phyloP scores from a whole-genome alignment of 1,140 invertebrate species.

The Sinonovacula constricta region DNA sequence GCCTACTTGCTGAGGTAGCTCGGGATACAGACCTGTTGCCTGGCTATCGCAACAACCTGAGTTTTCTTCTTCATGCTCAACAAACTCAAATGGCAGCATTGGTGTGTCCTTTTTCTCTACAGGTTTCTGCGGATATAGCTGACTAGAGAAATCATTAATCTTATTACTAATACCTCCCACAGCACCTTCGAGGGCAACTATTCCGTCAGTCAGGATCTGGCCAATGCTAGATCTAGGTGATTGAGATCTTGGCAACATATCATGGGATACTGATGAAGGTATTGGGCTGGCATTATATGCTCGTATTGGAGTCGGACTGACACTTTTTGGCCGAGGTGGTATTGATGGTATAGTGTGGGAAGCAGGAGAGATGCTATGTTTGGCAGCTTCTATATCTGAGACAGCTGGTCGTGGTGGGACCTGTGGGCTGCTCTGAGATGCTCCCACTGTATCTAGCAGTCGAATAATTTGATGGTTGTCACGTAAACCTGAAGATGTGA shows the following conservation, averaged over 20 bases:
- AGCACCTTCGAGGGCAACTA: constrained; percentile 33
- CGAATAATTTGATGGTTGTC: constrained; percentile 70
- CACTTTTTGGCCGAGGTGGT: constrained; percentile 17
- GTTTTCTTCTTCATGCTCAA: neutral
- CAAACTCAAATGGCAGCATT: constrained; percentile 33
- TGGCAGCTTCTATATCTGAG: constrained; percentile 1
- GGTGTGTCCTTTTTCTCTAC: neutral
- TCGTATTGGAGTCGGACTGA: constrained; percentile 10
- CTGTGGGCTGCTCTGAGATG: neutral
- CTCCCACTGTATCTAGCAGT: constrained; percentile 66
- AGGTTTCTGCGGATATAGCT: neutral
- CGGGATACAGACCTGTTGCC: constrained; percentile 23
- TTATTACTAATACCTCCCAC: constrained; percentile 22
- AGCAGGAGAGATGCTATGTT: neutral
- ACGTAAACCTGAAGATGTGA: constrained; percentile 61
- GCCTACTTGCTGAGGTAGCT: constrained; percentile 10
- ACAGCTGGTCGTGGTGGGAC: neutral
- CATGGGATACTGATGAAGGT: too few relatives aligned
- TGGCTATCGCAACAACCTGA: neutral
- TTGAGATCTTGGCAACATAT: too few relatives aligned
- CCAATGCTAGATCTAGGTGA: neutral
- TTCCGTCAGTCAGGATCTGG: constrained; percentile 21
- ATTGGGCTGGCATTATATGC: too few relatives aligned
- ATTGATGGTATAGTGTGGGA: constrained; percentile 5
- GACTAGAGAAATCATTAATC: constrained; percentile 27